Evolutionary conservation across 2,797 vertebrate genomes (phyloP), one percentile per base, ranked within the genome.

Genomic region (Sebastes nivosus): DNA sequence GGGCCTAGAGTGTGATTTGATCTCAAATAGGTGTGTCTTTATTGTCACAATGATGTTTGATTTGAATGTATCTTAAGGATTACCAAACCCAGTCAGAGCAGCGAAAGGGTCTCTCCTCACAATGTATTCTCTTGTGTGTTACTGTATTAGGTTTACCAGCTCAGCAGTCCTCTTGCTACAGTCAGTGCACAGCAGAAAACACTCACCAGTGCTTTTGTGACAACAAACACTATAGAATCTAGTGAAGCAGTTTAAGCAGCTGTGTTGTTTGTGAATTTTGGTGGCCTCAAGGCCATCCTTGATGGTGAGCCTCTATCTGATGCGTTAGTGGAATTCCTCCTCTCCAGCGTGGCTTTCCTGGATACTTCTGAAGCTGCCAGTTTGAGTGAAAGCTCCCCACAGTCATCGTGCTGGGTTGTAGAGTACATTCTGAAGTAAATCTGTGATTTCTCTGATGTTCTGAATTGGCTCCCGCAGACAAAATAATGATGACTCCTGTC

Each of bases 371-470:
- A 80, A 32, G 30, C 70, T 73, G 52, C 3, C 55, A 46, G 57
- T 75, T 74, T 79, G 72, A 79, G 22, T 60, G 70, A 77, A 81
- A 67, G n/a, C 71, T 59, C 82, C 30, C 66, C 2, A 14, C n/a
- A 20, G 74, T 36, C 67, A n/a, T 27, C 9, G 13, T 4, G 14
- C 65, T 13, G 36, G 54, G 32, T 24, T 68, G 29, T 34, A 58
- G 24, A 66, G 46, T 50, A 20, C 42, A 38, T 57, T 73, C 16
- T 52, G 25, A 8, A 77, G 54, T 72, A 42, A 75, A 73, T 82
- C 18, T 78, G 25, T 46, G 27, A 73, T 77, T 84, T 83, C 32
- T 81, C 29, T 67, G 52, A 71, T 72, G 30, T 22, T 36, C n/a
- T 67, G 20, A 59, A 64, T 50, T 74, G 8, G 54, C 57, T 77